Evolutionary conservation across 2,797 vertebrate genomes (phyloP).

Genomic region (Carapus acus): DNA sequence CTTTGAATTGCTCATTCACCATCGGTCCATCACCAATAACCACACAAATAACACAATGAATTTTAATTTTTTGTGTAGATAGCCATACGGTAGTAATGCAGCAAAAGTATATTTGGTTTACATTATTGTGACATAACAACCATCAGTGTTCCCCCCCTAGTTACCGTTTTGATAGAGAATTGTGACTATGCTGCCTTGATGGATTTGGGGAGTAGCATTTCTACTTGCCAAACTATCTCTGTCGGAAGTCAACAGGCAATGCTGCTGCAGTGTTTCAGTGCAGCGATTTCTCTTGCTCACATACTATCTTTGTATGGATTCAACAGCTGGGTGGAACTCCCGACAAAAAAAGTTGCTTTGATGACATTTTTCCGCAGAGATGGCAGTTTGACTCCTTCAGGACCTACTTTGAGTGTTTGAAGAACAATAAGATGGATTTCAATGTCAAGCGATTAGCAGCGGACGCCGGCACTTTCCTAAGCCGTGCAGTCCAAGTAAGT

Average conservation of each 20-base stretch:
- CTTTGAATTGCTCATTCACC: too few species aligned
- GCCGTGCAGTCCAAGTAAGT: conserved; percentile 88
- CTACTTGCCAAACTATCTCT: too few species aligned
- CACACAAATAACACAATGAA: too few species aligned
- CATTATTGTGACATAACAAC: too few species aligned
- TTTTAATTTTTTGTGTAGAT: too few species aligned
- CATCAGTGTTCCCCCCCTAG: too few species aligned
- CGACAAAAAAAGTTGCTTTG: conserved; percentile 44
- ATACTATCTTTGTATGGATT: conserved; percentile 43
- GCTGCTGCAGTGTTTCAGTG: neutral
- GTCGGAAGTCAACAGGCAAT: neutral
- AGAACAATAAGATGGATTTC: conserved; percentile 80
- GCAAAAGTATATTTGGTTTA: too few species aligned
- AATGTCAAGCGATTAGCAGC: conserved; percentile 92
- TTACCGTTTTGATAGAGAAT: too few species aligned
- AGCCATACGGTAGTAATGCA: too few species aligned
- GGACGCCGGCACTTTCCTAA: conserved; percentile 91
- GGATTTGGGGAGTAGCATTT: too few species aligned
- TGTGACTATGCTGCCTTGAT: too few species aligned
- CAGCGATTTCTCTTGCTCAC: conserved; percentile 21
- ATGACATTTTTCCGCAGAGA: conserved; percentile 57
- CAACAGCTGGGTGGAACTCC: conserved; percentile 67
- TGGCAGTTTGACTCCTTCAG: conserved; percentile 40
- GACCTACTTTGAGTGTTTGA: conserved; percentile 21
- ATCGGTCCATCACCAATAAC: too few species aligned